Evolutionary conservation across 2,113 vertebrate genomes (phyloP), one percentile per base, ranked within the genome.

Genomic region (Cryptomyrus ogoouensis): DNA sequence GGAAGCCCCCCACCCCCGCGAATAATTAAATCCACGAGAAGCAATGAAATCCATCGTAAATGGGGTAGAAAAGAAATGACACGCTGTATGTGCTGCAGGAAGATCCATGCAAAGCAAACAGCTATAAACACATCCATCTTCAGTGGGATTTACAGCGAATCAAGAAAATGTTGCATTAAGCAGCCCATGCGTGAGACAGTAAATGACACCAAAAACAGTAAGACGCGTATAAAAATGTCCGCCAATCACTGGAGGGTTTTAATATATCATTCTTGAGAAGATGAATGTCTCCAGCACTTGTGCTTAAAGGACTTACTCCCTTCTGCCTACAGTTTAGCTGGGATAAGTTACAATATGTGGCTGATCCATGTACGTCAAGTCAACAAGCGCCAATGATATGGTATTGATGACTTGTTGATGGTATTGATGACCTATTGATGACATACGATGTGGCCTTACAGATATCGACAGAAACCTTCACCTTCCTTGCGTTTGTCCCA

Each of bases 401-500:
- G 49, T 87, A 24, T 31, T 31, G n/a, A 87, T 31, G 84, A 52
- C 24, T 4, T 4, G 24, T 50, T 50, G 5, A 80, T 5, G 19
- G 53, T 21, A 56, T 21, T 21, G 53, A 21, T 56, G 53, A 21
- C 53, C 17, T 53, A 19, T 53, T 53, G 17, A 53, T 53, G 52
- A 53, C 53, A 56, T 56, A 21, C 5, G 0, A 85, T 21, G 44
- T 83, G 2, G 39, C 19, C 39, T 44, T 44, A 42, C 77, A 80
- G 74, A 80, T 35, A 17, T 42, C 89, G 44, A 47, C 89, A 88
- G 90, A 92, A 90, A 87, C 91, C 90, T 1, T 8, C 39, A 84
- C 70, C 74, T 44, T 87, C 89, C 58, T 89, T 90, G 90, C 90
- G 90, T 84, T 90, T 88, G 93, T 86, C n/a, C 92, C 94, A 94